phyloP scores from a whole-genome alignment of 2,797 vertebrate species.

The Craterocephalus amniculus region DNA sequence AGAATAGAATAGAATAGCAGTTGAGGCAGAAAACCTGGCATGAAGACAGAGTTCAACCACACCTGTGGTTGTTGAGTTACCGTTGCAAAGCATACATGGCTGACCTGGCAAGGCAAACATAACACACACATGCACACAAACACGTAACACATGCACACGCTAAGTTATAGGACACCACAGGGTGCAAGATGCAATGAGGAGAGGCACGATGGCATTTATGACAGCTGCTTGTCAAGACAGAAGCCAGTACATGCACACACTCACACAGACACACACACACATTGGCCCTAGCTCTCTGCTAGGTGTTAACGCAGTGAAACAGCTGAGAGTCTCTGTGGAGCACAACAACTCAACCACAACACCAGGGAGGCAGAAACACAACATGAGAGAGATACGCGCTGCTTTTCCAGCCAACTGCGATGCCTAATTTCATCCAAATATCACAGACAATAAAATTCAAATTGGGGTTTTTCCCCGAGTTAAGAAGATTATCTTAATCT shows the following conservation, averaged over 20 bases:
- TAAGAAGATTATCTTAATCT: not conserved
- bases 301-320: slow-evolving; percentile 74
- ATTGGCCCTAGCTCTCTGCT: slow-evolving; percentile 35
- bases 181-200: slow-evolving; percentile 54
- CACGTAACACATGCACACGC: slow-evolving; percentile 9
- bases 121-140: slow-evolving; percentile 6
- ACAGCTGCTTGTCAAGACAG: slow-evolving; percentile 73
- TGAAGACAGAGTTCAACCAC: slow-evolving; percentile 36
- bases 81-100: slow-evolving; percentile 31
- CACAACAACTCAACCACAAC: slow-evolving; percentile 52
- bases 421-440: slow-evolving; percentile 2
- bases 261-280: slow-evolving; percentile 3
- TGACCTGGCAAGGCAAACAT: slow-evolving; percentile 7
- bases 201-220: slow-evolving; percentile 75
- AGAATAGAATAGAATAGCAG: slow-evolving; percentile 1
- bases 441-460: slow-evolving; percentile 11
- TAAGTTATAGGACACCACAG: slow-evolving; percentile 43
- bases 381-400: not conserved
- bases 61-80: slow-evolving; percentile 45
- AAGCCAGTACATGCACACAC: slow-evolving; percentile 17
- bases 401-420: not conserved
- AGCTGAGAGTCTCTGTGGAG: slow-evolving; percentile 74
- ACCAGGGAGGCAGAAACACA: slow-evolving; percentile 19
- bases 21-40: not conserved
- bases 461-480: slow-evolving; percentile 1